phyloP scores from a whole-genome alignment of 2,113 vertebrate species.

The Hydrochoerus hydrochaeris region DNA sequence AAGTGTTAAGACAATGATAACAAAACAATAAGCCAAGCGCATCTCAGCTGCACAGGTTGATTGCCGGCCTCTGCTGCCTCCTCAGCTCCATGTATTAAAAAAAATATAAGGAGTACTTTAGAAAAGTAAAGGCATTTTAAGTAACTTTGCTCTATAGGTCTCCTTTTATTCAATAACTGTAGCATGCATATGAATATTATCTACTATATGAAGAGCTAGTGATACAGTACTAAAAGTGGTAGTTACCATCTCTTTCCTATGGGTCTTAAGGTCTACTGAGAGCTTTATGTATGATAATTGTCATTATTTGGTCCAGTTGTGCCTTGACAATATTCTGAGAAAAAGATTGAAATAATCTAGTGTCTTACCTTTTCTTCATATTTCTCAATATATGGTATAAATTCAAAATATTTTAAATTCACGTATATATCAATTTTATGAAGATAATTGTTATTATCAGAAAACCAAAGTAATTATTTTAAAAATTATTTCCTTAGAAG shows the following conservation, averaged over 20 bases:
- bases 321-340: neutral
- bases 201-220: neutral
- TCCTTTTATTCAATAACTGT: neutral
- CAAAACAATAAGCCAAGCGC: neutral
- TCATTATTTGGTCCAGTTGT: neutral
- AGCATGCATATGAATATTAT: neutral
- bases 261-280: neutral
- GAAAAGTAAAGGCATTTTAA: neutral
- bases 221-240: neutral
- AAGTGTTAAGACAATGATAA: neutral
- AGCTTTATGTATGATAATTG: neutral
- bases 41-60: too few relatives aligned
- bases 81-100: neutral
- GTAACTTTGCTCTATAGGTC: neutral
- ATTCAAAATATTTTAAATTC: conserved; percentile 1
- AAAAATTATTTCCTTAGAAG: neutral
- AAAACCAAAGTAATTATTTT: neutral
- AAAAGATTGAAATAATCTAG: neutral
- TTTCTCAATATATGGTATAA: neutral
- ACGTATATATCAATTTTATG: neutral
- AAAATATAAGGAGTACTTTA: neutral
- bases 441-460: neutral
- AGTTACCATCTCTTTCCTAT: neutral
- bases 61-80: accelerated
- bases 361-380: neutral